phyloP scores from a whole-genome alignment of 2,113 vertebrate genomes.

The Hydropotes inermis region DNA sequence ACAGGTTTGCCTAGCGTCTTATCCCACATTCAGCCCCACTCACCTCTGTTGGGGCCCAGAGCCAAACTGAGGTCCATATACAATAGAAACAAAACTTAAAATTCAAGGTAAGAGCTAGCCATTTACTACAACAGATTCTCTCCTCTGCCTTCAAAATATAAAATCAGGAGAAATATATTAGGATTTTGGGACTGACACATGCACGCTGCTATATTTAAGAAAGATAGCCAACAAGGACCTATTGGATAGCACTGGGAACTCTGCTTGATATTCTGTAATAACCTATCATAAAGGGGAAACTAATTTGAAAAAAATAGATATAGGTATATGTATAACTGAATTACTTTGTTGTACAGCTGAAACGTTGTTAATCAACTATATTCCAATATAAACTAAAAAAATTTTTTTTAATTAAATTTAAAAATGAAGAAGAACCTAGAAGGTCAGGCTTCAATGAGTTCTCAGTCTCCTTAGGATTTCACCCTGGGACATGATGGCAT shows the following conservation, averaged over 20 bases:
- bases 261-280: not conserved
- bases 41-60: not conserved
- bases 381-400: not conserved
- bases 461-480: not conserved
- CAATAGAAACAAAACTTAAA: not conserved
- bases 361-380: not conserved
- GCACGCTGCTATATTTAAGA: not conserved
- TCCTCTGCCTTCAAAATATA: not conserved
- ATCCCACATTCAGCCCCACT: not conserved
- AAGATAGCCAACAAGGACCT: not conserved
- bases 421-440: not conserved
- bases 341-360: not conserved
- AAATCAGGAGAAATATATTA: not conserved
- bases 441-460: not conserved
- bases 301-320: not conserved
- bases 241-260: not conserved
- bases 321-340: not conserved
- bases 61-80: not conserved
- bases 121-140: not conserved
- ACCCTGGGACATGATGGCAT: not conserved
- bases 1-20: not conserved
- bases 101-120: not conserved
- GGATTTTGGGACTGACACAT: not conserved
- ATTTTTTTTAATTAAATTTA: not conserved
- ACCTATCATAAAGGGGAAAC: not conserved